phyloP scores from a whole-genome alignment of 2,797 vertebrate species.

The Pteronotus mesoamericanus region DNA sequence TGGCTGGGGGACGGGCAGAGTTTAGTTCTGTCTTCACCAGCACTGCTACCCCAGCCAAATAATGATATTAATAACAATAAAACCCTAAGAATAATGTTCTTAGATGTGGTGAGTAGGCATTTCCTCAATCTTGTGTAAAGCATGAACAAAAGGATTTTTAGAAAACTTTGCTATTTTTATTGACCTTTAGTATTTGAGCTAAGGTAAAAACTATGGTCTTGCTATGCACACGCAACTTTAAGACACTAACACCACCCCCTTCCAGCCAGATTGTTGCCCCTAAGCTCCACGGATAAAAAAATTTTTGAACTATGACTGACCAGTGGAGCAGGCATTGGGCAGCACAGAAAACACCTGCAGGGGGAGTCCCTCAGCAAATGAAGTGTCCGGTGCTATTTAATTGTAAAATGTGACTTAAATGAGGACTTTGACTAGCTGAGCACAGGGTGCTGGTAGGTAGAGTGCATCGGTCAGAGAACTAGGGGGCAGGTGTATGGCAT shows the following conservation, averaged over 20 bases:
- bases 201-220: background rate
- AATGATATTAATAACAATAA: background rate
- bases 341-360: background rate
- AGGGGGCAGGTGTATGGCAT: background rate
- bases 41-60: background rate
- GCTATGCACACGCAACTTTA: background rate
- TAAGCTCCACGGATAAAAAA: background rate
- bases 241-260: background rate
- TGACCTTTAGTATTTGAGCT: background rate
- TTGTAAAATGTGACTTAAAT: background rate
- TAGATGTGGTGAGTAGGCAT: background rate
- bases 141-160: background rate
- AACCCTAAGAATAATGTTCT: background rate
- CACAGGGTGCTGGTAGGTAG: background rate
- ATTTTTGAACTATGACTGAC: background rate
- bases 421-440: background rate
- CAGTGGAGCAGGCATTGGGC: background rate
- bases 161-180: background rate
- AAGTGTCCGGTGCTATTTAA: background rate
- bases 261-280: background rate
- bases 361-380: background rate
- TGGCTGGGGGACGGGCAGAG: rapidly evolving
- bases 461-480: background rate
- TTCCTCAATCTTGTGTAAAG: background rate
- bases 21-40: background rate